A percentile compares a stretch with the other conserved stretches of the same genome.
phyloP scores from a whole-genome alignment of 2,797 vertebrate genomes.

The Agapornis canus region DNA sequence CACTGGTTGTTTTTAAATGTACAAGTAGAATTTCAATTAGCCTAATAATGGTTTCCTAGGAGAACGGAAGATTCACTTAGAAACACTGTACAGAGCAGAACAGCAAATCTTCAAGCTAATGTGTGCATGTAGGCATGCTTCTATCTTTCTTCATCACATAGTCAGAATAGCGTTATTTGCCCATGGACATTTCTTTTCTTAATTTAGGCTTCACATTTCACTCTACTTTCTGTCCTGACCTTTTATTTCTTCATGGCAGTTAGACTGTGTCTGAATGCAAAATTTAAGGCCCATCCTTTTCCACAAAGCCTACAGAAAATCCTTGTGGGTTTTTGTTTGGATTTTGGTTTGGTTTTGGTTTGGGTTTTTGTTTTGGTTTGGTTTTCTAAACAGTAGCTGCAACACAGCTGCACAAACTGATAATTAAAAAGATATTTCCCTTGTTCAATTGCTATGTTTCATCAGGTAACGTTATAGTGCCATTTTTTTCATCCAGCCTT shows the following conservation, averaged over 20 bases:
- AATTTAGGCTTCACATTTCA: not conserved
- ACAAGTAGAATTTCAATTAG: constrained; percentile 19
- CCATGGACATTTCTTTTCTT: not conserved
- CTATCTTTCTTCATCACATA: not conserved
- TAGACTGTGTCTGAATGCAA: not conserved
- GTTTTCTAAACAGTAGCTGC: not conserved
- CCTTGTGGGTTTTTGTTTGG: not conserved
- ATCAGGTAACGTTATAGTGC: not conserved
- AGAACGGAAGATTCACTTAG: constrained; percentile 22
- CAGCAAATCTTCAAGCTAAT: not conserved
- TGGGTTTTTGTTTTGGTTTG: no score
- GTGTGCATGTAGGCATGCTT: not conserved
- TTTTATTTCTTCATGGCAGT: not conserved
- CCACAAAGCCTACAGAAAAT: not conserved
- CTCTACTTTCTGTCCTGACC: not conserved
- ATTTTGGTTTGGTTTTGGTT: not conserved
- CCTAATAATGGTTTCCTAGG: constrained; percentile 46
- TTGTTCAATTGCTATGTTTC: not conserved
- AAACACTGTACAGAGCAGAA: not conserved
- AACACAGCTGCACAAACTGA: not conserved
- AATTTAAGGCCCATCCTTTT: not conserved
- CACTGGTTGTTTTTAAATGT: constrained; percentile 13
- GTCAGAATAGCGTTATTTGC: not conserved
- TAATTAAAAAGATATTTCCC: not conserved
- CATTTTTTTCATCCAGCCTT: not conserved